Percentiles rank a stretch among this genome's conserved stretches.
phyloP scores from a whole-genome alignment of 2,888 invertebrate genomes.

The Leucophenga maculata region DNA sequence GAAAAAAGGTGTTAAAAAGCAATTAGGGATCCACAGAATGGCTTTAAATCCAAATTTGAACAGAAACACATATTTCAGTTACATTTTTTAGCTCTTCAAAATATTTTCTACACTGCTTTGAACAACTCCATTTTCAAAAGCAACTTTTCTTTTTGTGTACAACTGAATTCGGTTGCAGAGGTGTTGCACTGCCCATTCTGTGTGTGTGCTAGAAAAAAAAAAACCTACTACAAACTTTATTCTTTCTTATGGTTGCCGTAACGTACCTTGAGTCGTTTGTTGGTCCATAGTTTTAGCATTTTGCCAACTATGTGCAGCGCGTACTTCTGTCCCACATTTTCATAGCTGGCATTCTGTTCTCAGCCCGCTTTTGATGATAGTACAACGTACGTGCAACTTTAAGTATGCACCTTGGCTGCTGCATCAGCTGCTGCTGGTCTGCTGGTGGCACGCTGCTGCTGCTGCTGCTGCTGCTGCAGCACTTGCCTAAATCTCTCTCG shows the following conservation, averaged over 20 bases:
- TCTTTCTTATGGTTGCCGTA: not conserved
- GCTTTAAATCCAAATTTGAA: too few species aligned
- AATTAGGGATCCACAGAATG: too few species aligned
- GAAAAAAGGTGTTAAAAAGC: too few species aligned
- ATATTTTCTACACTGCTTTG: too few species aligned
- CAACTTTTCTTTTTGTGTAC: too few species aligned
- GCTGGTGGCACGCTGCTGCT: slow-evolving; percentile 23
- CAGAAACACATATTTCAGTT: too few species aligned
- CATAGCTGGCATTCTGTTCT: not conserved
- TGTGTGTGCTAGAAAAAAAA: not conserved
- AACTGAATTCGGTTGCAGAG: too few species aligned
- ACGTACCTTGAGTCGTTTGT: not conserved
- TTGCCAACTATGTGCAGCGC: not conserved
- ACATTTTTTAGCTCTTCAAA: too few species aligned
- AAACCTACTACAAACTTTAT: not conserved
- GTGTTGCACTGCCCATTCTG: too few species aligned
- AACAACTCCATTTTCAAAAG: too few species aligned
- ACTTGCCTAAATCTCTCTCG: slow-evolving; percentile 58
- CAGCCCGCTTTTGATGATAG: not conserved
- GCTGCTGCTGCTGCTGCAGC: slow-evolving; percentile 5
- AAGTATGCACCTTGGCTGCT: not conserved
- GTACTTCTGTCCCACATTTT: not conserved
- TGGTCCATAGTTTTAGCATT: not conserved
- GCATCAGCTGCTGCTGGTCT: not conserved
- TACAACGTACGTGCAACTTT: too few species aligned